Evolutionary conservation across 2,888 invertebrate genomes (phyloP).

Genomic region (Agrilus biguttatus): DNA sequence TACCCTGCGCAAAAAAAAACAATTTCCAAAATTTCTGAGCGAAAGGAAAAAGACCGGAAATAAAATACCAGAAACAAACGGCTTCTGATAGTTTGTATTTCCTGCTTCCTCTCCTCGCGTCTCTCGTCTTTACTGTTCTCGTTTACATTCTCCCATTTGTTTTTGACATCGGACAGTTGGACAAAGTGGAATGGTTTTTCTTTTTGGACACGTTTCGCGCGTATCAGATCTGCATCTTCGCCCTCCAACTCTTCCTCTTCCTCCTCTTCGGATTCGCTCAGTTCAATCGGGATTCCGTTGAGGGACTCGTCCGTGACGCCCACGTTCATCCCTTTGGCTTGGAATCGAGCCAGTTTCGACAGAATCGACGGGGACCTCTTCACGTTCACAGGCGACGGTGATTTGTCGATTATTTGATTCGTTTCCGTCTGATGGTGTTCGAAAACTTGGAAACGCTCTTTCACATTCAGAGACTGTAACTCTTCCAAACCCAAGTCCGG

Average conservation of each 20-base stretch:
- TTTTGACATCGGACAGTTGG: constrained; percentile 74
- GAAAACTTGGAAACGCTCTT: constrained; percentile 74
- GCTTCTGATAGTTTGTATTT: constrained; percentile 75
- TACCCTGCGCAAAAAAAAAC: constrained; percentile 45
- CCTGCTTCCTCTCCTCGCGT: constrained; percentile 73
- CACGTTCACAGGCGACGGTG: constrained; percentile 38
- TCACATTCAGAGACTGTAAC: constrained; percentile 66
- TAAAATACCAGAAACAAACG: constrained; percentile 60
- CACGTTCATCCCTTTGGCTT: constrained; percentile 69
- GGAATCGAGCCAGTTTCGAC: constrained; percentile 69
- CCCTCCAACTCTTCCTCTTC: constrained; percentile 39
- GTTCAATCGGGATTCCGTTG: constrained; percentile 58
- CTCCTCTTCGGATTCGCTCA: constrained; percentile 53
- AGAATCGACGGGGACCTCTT: constrained; percentile 61
- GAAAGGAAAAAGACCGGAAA: constrained; percentile 4
- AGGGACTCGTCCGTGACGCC: constrained; percentile 63
- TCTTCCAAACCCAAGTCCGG: constrained; percentile 75
- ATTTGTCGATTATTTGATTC: constrained; percentile 28
- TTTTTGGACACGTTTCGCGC: constrained; percentile 41
- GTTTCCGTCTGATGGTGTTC: constrained; percentile 41
- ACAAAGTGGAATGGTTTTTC: constrained; percentile 69
- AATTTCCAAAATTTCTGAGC: no score
- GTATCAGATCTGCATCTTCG: constrained; percentile 47
- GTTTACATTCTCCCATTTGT: constrained; percentile 62
- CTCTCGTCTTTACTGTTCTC: constrained; percentile 44